Conservation (phyloP, 1,140 invertebrate species). For the Ericerus pela region DNA sequence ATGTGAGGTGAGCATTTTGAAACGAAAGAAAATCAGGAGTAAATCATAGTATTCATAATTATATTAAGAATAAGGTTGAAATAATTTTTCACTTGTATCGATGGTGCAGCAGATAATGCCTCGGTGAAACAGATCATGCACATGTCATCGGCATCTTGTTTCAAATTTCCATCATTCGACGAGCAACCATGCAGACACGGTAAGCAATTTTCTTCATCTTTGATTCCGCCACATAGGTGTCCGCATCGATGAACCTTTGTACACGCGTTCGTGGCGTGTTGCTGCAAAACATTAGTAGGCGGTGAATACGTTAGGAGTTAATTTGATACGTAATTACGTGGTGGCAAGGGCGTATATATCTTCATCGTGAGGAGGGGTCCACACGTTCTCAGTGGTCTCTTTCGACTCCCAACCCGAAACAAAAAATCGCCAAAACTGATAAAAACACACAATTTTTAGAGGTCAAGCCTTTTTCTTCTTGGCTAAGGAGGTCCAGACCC, state of each 20-base stretch:
- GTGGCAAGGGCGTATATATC: background rate
- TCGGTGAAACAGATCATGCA: conserved; percentile 99
- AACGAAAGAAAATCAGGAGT: too few species aligned
- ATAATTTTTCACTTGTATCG: conserved; percentile 53
- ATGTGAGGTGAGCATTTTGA: too few species aligned
- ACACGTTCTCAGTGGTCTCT: too few species aligned
- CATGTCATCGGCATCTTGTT: conserved; percentile 96
- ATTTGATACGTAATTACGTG: background rate
- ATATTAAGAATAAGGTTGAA: background rate
- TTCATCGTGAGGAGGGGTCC: too few species aligned
- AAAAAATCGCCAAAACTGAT: too few species aligned
- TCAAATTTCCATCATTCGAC: conserved; percentile 35
- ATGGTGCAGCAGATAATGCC: conserved; percentile 81
- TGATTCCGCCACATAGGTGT: conserved; percentile 79
- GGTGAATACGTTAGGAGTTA: background rate
- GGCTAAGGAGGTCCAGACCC: too few species aligned
- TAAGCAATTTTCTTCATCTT: conserved; percentile 52
- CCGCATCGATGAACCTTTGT: conserved; percentile 68
- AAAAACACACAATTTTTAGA: too few species aligned
- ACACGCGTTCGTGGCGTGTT: conserved; percentile 72
- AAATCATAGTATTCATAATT: background rate
- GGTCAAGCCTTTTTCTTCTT: too few species aligned
- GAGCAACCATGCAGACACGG: conserved; percentile 54
- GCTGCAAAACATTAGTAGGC: conserved; percentile 36
- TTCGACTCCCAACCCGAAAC: conserved; percentile 6